phyloP scores from a whole-genome alignment of 2,888 invertebrate genomes.

The Catotricha subobsoleta region DNA sequence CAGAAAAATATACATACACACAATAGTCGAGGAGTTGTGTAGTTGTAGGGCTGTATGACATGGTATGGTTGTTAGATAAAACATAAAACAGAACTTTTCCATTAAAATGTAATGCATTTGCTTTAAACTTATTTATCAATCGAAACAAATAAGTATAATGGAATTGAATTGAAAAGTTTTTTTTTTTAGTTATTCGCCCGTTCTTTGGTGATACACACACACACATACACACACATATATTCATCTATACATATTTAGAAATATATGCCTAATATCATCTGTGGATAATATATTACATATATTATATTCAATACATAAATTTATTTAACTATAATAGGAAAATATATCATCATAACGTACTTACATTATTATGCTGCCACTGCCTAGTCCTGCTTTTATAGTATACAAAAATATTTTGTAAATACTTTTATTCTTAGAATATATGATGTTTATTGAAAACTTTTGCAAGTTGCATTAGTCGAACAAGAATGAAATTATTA shows the following conservation, averaged over 20 bases:
- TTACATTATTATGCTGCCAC: too few species aligned
- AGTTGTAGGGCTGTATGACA: constrained; percentile 9
- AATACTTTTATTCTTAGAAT: too few species aligned
- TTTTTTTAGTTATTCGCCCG: not conserved
- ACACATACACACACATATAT: not conserved
- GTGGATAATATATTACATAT: too few species aligned
- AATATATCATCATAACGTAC: too few species aligned
- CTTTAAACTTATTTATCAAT: constrained; percentile 10
- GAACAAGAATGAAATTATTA: too few species aligned
- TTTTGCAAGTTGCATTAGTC: too few species aligned
- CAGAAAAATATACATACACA: not conserved
- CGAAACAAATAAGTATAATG: constrained; percentile 11
- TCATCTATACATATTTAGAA: not conserved
- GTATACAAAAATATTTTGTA: too few species aligned
- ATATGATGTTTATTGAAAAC: too few species aligned
- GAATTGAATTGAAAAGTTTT: constrained; percentile 10
- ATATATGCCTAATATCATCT: too few species aligned
- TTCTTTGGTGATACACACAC: not conserved
- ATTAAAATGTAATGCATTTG: constrained; percentile 11
- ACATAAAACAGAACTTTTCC: constrained; percentile 10
- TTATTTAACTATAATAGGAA: too few species aligned
- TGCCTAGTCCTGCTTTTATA: too few species aligned
- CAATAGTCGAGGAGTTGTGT: constrained; percentile 5
- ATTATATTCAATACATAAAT: too few species aligned
- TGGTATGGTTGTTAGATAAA: constrained; percentile 9